These are phyloP conservation scores for Caranx ignobilis DNA, from an alignment of 2,113 vertebrate genomes.

Conservation along the genomic window DNA sequence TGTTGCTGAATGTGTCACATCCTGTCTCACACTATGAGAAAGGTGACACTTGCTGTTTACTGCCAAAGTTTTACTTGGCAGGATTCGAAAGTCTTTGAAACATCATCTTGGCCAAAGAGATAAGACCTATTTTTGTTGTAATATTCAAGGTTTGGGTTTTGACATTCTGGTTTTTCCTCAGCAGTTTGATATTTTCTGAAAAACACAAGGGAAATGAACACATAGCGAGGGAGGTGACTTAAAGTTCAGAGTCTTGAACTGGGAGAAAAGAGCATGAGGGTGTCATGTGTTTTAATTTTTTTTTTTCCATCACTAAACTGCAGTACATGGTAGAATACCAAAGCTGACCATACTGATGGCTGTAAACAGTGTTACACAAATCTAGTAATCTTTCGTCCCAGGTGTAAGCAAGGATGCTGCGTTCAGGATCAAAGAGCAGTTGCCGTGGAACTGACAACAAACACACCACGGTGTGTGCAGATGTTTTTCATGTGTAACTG, in stretches of 20 bases:
- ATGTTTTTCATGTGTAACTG: background rate
- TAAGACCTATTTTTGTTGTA: background rate
- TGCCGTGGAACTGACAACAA: constrained; percentile 19
- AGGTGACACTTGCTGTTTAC: constrained; percentile 39
- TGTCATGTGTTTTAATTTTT: background rate
- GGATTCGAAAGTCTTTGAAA: constrained; percentile 10
- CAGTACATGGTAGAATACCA: background rate
- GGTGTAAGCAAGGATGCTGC: background rate
- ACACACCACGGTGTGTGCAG: background rate
- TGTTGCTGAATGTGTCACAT: background rate
- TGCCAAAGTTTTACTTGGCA: constrained; percentile 27
- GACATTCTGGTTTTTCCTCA: background rate
- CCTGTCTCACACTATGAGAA: constrained; percentile 22
- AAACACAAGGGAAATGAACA: background rate
- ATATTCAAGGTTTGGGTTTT: constrained; percentile 1
- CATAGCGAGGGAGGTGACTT: background rate
- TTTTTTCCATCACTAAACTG: too few relatives aligned
- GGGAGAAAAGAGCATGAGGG: background rate
- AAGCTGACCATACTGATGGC: background rate
- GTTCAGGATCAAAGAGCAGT: constrained; percentile 7
- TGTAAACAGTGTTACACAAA: background rate
- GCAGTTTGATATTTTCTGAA: background rate
- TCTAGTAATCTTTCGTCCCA: background rate
- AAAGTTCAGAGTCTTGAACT: background rate
- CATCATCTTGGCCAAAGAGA: constrained; percentile 1